Evolutionary conservation across 2,888 invertebrate species (phyloP), one percentile per base, ranked within the genome.

Genomic region (Gastracanthus pulcherrimus): DNA sequence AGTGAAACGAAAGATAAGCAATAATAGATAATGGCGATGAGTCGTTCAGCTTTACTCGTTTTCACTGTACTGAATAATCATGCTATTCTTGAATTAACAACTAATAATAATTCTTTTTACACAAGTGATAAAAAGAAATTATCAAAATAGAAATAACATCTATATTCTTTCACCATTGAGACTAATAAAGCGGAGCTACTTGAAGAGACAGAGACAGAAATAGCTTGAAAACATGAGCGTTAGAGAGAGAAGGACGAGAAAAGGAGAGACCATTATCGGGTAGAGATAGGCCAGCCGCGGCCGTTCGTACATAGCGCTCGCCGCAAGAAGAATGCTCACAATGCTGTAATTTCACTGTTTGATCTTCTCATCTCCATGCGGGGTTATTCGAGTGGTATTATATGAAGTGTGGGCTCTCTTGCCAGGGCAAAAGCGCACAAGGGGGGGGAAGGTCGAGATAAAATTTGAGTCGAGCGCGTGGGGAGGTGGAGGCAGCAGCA

Each of bases 311-410:
- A 31, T 60, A 31, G 31, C 58, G 29, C 38, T 41, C 62, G 34
- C 67, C 75, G 83, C 85, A 86, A 88, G 89, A 88, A 87, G 89
- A 90, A 90, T 90, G 88, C 87, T 88, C 88, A 89, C 89, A 90
- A 90, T 90, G 88, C 89, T 90, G 90, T 90, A 90, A 90, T 90
- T 90, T 90, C 88, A 89, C 89, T 90, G 89, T 90, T 90, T 90
- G 89, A 90, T 90, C 90, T 90, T 86, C 86, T 88, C 89, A 89
- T 90, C 89, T 89, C 86, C 87, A 87, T 87, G 85, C 29, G 36
- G 87, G 86, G 86, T 84, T 82, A 79, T 80, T 80, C 84, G 83
- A 84, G 81, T 82, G 83, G 85, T 87, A 89, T 89, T 88, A 88
- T 88, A 88, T 86, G 87, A 88, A 88, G 87, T 87, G 82, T 71